A percentile compares a stretch with the other conserved stretches of the same genome.
Evolutionary conservation across 1,140 invertebrate species (phyloP).

Genomic region (Mactra quadrangularis): DNA sequence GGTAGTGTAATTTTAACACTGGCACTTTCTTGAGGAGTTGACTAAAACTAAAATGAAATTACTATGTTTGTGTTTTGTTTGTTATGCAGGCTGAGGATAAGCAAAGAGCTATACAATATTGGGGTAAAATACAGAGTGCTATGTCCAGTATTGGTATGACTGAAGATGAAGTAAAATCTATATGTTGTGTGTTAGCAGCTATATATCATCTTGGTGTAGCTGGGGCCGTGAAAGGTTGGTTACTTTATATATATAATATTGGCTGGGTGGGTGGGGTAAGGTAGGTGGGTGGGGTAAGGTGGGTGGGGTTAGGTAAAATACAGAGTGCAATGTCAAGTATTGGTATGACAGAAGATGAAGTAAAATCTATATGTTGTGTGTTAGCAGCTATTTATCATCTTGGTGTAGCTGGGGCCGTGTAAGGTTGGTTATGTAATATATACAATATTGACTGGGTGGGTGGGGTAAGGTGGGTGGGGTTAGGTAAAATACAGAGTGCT

Average conservation of each 20-base stretch:
- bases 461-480: too few relatives aligned
- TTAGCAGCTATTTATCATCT: slow-evolving; percentile 96
- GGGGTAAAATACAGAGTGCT: slow-evolving; percentile 90
- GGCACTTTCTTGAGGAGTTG: too few relatives aligned
- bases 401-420: slow-evolving; percentile 88
- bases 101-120: slow-evolving; percentile 90
- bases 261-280: too few relatives aligned
- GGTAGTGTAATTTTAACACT: too few relatives aligned
- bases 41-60: too few relatives aligned
- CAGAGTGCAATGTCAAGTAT: slow-evolving; percentile 90
- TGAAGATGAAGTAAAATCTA: slow-evolving; percentile 90
- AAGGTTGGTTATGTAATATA: too few relatives aligned
- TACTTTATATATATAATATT: too few relatives aligned
- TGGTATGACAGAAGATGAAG: slow-evolving; percentile 90
- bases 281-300: too few relatives aligned
- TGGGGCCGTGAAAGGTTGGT: slow-evolving; percentile 84
- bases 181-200: slow-evolving; percentile 94
- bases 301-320: too few relatives aligned
- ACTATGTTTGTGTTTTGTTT: too few relatives aligned
- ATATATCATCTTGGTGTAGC: slow-evolving; percentile 96
- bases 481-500: slow-evolving; percentile 90
- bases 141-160: slow-evolving; percentile 90
- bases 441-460: too few relatives aligned
- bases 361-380: slow-evolving; percentile 93
- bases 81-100: slow-evolving; percentile 92